Base-by-base conservation (phyloP, 2,797 vertebrate genomes). In the Ptychobarbus kaznakovi region DNA sequence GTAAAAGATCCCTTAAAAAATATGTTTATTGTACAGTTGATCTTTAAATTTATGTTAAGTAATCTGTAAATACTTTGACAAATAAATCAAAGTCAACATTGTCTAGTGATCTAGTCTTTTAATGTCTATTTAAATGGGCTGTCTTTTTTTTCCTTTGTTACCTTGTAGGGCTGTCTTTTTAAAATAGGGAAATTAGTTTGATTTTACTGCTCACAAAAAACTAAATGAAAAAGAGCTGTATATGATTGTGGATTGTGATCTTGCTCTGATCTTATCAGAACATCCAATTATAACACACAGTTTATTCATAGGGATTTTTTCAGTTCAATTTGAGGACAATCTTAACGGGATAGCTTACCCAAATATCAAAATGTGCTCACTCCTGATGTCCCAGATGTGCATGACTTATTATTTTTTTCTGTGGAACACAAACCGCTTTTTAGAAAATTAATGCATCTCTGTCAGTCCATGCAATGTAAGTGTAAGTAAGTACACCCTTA, bases 81-180 rank as follows among this genome's bases (percentile, higher is more conserved):
- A 82, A 73, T 73, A 72, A 75, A 73, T 73, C 25, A 56, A 81
- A 77, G 1, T 42, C 5, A 51, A 40, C 66, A 40, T 40, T 13
- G 49, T 49, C 2, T 44, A 44, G n/a, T 63, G 1, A 28, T 46
- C 8, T 25, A 32, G 38, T 63, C 8, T 79, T 79, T 65, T 56
- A 22, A 25, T 38, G 7, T 56, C 53, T 20, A 20, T 56, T 56
- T 22, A 56, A 56, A 56, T 56, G 53, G 2, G 0, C 15, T 51
- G 49, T 22, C 4, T 69, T 10, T 20, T 9, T 63, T 61, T 6
- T 15, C 6, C 28, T 72, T 35, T 72, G 20, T 70, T 72, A 8
- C 6, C 6, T 72, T 72, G 22, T 72, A 44, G 40, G 40, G 6
- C 40, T 25, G 10, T n/a, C 13, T 70, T 70, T 70, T 70, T 8